Conservation (phyloP, 2,797 vertebrate species). For the Telmatherina bonti region DNA sequence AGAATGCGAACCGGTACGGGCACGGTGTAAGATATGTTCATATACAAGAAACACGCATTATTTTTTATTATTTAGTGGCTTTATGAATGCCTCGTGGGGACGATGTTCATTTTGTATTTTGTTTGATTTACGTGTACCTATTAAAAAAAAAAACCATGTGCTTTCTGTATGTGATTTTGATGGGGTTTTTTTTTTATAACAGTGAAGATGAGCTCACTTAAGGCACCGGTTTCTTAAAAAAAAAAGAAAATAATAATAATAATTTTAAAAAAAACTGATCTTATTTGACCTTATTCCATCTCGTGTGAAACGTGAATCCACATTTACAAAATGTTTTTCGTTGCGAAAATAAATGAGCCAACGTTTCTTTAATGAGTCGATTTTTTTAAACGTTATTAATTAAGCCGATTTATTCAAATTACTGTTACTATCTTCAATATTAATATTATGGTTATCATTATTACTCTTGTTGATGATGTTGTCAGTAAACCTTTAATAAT, state of each 20-base stretch:
- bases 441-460: conserved; percentile 35
- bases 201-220: conserved; percentile 87
- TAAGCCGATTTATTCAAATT: conserved; percentile 18
- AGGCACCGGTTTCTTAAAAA: conserved; percentile 76
- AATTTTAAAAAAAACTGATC: conserved; percentile 72
- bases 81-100: conserved; percentile 89
- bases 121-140: conserved; percentile 87
- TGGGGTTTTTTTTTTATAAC: conserved; percentile 88
- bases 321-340: conserved; percentile 81
- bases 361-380: conserved; percentile 79
- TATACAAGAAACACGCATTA: conserved; percentile 92
- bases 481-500: conserved; percentile 63
- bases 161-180: conserved; percentile 87
- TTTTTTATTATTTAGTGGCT: conserved; percentile 93
- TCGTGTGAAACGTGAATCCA: conserved; percentile 86
- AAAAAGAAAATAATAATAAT: conserved; percentile 30
- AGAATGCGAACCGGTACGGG: conserved; percentile 83
- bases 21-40: conserved; percentile 96
- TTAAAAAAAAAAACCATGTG: conserved; percentile 90
- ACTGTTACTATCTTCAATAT: conserved; percentile 29
- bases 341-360: conserved; percentile 86
- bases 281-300: conserved; percentile 77
- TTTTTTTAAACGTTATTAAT: conserved; percentile 44
- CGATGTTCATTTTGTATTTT: conserved; percentile 78
- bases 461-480: conserved; percentile 46